A percentile compares a stretch with the other conserved stretches of the same genome.
phyloP scores from a whole-genome alignment of 2,113 vertebrate genomes.

The Narcine bancroftii region DNA sequence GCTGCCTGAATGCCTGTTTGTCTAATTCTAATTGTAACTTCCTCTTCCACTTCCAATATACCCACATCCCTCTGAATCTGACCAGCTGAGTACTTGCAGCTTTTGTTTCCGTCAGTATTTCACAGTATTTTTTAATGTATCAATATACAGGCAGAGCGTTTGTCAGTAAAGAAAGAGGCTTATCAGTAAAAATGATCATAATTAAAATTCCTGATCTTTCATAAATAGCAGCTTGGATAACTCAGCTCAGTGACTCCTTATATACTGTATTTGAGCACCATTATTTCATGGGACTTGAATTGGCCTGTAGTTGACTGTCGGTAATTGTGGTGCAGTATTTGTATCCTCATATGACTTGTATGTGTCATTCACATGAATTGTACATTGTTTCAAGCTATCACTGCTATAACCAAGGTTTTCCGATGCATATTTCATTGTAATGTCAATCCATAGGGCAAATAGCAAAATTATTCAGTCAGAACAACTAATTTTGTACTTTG shows the following conservation, averaged over 20 bases:
- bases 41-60: no score
- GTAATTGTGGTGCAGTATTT: background rate
- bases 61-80: no score
- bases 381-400: background rate
- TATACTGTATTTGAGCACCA: background rate
- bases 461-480: background rate
- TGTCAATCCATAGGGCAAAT: no score
- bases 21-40: no score
- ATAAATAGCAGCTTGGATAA: background rate
- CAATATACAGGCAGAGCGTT: background rate
- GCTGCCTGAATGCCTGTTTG: no score
- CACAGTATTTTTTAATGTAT: background rate
- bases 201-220: background rate
- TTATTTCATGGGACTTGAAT: background rate
- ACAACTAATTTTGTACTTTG: background rate
- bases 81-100: no score
- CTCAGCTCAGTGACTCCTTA: background rate
- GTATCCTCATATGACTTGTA: background rate
- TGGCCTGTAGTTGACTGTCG: background rate
- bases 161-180: background rate
- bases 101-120: no score
- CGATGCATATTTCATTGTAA: background rate
- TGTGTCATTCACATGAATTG: background rate
- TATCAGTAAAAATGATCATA: background rate
- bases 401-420: background rate